Base-by-base conservation (phyloP, 2,797 vertebrate genomes). In the Enteromius argenteus region DNA sequence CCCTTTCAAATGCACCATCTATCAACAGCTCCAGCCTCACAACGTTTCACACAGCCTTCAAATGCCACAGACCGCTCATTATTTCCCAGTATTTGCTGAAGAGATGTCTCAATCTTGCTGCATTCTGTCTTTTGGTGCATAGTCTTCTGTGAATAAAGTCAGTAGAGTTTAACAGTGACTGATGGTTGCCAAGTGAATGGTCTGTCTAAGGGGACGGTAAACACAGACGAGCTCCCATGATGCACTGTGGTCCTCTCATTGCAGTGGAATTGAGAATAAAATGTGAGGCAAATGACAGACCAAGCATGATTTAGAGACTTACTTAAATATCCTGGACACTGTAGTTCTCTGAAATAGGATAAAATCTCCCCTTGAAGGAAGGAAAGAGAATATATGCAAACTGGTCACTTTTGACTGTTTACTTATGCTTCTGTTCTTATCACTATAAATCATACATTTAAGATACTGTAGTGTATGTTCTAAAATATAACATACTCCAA, bases 121-220 rank as follows among this genome's bases (percentile, higher is more conserved):
- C 21, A 8, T 67, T 76, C 32, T 75, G 23, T 79, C 39, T 83
- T 83, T 49, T 56, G 14, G 11, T 72, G 72, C 44, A 67, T 66
- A 67, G 81, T 62, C 76, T 68, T 46, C 44, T 6, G 62, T 80
- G 69, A 32, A 80, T 74, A 74, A 86, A 86, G 23, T 39, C 49
- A 42, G n/a, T 68, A 49, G 27, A 66, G 23, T 71, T 77, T 35
- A 88, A 84, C 62, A 66, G 58, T 86, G 84, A 84, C 67, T 81
- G 81, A 86, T 83, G 81, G 44, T 76, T 67, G 58, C 42, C 58
- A 74, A 58, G 80, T 82, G 27, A 73, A 82, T 72, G 21, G 58
- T 35, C 32, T 53, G 30, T 75, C 44, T 75, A 27, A 49, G 49
- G 71, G 32, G 58, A 53, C 0, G 9, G 69, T 74, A 82, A 75